Evolutionary conservation across 1,140 invertebrate species (phyloP).

Genomic region (Lordiphosa collinella): DNA sequence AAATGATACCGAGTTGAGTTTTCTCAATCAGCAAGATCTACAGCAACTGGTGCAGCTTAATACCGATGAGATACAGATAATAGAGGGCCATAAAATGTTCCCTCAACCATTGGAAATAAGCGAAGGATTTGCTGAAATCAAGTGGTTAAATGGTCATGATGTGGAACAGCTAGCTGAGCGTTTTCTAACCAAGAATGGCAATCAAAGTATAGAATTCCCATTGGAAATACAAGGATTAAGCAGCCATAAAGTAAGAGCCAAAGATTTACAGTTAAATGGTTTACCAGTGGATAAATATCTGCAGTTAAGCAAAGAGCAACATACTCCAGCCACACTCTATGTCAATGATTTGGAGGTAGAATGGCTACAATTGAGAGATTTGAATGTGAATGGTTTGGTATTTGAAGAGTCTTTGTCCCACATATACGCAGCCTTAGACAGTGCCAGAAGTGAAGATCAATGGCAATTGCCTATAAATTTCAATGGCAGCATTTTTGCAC

Average conservation of each 20-base stretch:
- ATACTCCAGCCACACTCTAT: conserved; percentile 27
- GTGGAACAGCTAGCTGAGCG: conserved; percentile 67
- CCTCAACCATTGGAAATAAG: conserved; percentile 57
- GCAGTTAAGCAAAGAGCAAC: conserved; percentile 21
- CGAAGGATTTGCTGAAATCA: conserved; percentile 62
- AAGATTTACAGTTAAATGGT: conserved; percentile 26
- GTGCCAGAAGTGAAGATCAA: neutral
- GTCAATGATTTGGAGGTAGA: conserved; percentile 23
- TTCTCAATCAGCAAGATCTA: conserved; percentile 55
- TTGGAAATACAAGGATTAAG: conserved; percentile 37
- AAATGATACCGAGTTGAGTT: conserved; percentile 55
- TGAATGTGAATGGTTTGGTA: conserved; percentile 49
- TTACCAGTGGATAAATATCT: conserved; percentile 28
- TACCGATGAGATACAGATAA: conserved; percentile 50
- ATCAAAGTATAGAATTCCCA: conserved; percentile 71
- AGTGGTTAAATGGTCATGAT: conserved; percentile 78
- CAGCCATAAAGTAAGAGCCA: conserved; percentile 20
- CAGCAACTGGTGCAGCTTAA: conserved; percentile 63
- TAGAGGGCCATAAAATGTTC: conserved; percentile 53
- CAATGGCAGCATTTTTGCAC: conserved; percentile 70
- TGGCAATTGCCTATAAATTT: conserved; percentile 44
- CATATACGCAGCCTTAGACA: conserved; percentile 41
- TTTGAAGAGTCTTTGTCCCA: conserved; percentile 34
- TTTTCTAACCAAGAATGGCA: conserved; percentile 71
- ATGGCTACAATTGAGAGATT: conserved; percentile 23